Evolutionary conservation across 2,113 vertebrate genomes (phyloP), one percentile per base, ranked within the genome.

Genomic region (Seriola dumerili): DNA sequence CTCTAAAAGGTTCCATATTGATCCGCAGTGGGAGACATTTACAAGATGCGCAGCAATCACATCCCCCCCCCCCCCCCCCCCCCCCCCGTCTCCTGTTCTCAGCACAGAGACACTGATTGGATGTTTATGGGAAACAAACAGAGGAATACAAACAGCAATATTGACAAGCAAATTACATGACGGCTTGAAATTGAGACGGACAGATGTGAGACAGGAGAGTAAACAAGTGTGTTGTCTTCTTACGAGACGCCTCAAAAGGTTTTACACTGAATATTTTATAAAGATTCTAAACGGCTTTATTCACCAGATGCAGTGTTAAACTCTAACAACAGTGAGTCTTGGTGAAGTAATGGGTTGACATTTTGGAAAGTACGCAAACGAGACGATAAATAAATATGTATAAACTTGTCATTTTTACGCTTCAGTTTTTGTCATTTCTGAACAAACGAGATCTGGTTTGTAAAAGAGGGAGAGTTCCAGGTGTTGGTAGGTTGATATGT

Each of bases 21-120:
- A 93, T 92, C 89, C 34, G 1, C 3, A 21, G 8, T 5, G 59
- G 14, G 48, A 65, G 73, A 86, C 70, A 58, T 89, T 89, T 79
- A 85, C 36, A 32, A 80, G 77, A 67, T 52, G 12, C 17, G 34
- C 66, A n/a, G 63, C 80, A 69, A 90, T 84, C 68, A 66, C 77
- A 87, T 61, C 73, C 78, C 7, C 29, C 17, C 17, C 57, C 17
- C 6, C 17, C 57, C 17, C 6, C n/a, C 57, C 17, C 5, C 75
- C 78, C 7, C 29, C 17, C 57, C 17, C 6, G 17, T 69, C 84
- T 85, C 36, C 16, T 67, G 84, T 83, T 48, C 69, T 80, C 73
- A 25, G 55, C 71, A 23, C 1, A 0, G 42, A 68, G 55, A 72
- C 76, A 67, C 40, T 81, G 72, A 89, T 80, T 84, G 52, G n/a